These are phyloP conservation scores for Chiloscyllium plagiosum DNA, from an alignment of 2,113 vertebrate genomes.

Conservation along the genomic window DNA sequence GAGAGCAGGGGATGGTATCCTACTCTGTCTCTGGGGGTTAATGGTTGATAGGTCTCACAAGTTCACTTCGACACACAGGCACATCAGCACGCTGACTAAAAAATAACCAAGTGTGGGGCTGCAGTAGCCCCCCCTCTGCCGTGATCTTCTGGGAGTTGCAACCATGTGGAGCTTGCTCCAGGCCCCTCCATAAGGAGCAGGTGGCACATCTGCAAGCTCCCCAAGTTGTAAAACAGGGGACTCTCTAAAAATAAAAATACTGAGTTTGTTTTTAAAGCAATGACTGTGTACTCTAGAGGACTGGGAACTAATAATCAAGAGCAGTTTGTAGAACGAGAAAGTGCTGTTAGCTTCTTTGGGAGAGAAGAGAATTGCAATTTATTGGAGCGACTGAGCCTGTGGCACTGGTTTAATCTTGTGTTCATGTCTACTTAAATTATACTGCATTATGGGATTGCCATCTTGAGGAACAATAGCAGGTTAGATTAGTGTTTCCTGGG, in stretches of 20 bases:
- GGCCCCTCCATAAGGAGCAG: background rate
- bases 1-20: background rate
- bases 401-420: background rate
- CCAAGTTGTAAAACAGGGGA: background rate
- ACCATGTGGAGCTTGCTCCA: background rate
- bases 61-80: background rate
- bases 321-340: background rate
- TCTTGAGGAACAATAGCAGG: background rate
- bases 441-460: background rate
- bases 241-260: background rate
- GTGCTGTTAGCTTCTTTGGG: background rate
- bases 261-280: background rate
- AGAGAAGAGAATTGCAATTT: background rate
- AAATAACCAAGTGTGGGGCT: background rate
- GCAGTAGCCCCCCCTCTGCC: accelerated
- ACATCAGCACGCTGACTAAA: background rate
- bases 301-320: background rate
- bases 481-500: background rate
- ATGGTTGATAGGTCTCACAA: background rate
- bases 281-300: background rate
- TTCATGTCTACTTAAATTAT: background rate
- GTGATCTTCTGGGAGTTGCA: background rate
- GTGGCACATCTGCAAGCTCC: background rate
- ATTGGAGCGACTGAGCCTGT: background rate
- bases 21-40: background rate